phyloP scores from a whole-genome alignment of 2,113 vertebrate species.

The Hyaena hyaena region DNA sequence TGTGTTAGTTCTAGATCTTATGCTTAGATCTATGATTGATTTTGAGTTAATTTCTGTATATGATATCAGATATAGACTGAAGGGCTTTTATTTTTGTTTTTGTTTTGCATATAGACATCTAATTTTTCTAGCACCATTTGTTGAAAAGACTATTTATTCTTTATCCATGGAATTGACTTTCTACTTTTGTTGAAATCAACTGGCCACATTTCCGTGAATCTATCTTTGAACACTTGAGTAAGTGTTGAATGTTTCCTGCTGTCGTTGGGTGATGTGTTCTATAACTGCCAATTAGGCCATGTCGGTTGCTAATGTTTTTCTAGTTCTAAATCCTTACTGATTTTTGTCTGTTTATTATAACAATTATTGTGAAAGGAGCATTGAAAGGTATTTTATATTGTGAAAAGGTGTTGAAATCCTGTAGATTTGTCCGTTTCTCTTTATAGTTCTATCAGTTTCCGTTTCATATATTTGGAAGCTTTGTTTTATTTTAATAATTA shows the following conservation, averaged over 20 bases:
- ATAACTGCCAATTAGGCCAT: background rate
- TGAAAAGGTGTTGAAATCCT: background rate
- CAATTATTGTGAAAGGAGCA: background rate
- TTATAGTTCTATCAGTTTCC: background rate
- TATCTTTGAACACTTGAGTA: background rate
- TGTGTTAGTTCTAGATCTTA: background rate
- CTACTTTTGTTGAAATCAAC: background rate
- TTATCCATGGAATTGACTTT: background rate
- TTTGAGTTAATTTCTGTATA: conserved; percentile 3
- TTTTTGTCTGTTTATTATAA: background rate
- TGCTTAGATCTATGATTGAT: background rate
- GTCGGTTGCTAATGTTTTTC: background rate
- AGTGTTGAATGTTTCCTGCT: background rate
- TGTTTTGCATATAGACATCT: background rate
- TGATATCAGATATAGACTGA: background rate
- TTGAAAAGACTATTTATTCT: background rate
- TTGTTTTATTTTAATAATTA: conserved; percentile 28
- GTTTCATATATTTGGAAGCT: background rate
- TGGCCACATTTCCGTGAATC: background rate
- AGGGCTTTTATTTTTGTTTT: background rate
- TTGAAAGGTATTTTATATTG: background rate
- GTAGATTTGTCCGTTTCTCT: background rate
- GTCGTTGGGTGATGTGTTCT: background rate
- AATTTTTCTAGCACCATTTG: background rate
- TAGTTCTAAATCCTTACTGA: background rate